phyloP scores from a whole-genome alignment of 1,140 invertebrate species.

The Acromyrmex echinatior region DNA sequence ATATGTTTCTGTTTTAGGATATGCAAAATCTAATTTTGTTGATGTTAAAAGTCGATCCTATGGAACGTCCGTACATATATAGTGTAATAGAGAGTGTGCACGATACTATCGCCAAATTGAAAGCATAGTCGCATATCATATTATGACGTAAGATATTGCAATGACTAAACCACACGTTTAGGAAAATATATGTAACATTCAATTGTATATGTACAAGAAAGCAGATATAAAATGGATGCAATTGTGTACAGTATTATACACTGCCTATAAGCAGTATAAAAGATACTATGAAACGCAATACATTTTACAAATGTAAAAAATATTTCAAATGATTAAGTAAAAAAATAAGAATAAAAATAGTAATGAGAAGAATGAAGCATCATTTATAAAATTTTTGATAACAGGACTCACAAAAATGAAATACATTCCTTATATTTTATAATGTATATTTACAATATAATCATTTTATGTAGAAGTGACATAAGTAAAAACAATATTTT shows the following conservation, averaged over 20 bases:
- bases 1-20: slow-evolving; percentile 85
- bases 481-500: background rate
- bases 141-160: background rate
- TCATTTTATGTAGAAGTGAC: background rate
- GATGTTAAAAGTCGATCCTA: slow-evolving; percentile 92
- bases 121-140: slow-evolving; percentile 81
- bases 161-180: background rate
- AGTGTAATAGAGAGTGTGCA: slow-evolving; percentile 89
- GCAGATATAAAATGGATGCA: background rate
- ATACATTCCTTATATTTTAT: background rate
- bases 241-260: background rate
- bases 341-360: background rate
- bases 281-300: background rate
- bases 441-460: background rate
- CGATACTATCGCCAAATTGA: slow-evolving; percentile 87
- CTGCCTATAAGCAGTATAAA: background rate
- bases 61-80: slow-evolving; percentile 92
- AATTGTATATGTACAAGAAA: background rate
- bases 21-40: slow-evolving; percentile 91
- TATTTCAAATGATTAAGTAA: background rate
- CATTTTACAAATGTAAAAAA: background rate
- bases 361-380: background rate
- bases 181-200: background rate
- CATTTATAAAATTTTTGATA: background rate
- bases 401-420: background rate